Evolutionary conservation across 2,797 vertebrate species (phyloP).

Genomic region (Ctenopoma multispine): DNA sequence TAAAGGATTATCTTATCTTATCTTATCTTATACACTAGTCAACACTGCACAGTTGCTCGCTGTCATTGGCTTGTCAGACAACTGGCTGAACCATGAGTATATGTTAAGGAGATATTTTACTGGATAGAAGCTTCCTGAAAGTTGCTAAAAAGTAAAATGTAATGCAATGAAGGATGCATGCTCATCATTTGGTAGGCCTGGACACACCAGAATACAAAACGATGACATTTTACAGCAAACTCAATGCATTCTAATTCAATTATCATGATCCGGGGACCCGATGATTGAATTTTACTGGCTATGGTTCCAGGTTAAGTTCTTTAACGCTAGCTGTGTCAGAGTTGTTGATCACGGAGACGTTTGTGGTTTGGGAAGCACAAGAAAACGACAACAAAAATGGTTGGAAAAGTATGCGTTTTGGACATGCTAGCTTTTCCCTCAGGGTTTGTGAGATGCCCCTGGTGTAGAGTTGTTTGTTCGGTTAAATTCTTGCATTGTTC

Average conservation of each 20-base stretch:
- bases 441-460: neutral
- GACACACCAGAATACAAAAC: neutral
- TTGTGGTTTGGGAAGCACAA: too few species aligned
- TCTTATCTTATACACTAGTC: too few species aligned
- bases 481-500: too few species aligned
- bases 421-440: too few species aligned
- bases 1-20: too few species aligned
- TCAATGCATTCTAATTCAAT: neutral
- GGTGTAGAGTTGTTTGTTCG: neutral
- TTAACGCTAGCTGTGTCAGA: too few species aligned
- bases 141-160: neutral
- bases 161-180: neutral
- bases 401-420: too few species aligned
- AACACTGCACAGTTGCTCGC: constrained; percentile 23
- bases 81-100: neutral
- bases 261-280: too few species aligned
- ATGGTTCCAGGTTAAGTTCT: too few species aligned
- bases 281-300: too few species aligned
- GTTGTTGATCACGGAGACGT: too few species aligned
- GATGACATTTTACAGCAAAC: neutral
- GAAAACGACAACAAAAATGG: too few species aligned
- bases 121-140: neutral
- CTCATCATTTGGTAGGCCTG: neutral
- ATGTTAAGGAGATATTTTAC: neutral
- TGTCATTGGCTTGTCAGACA: constrained; percentile 3